Base-by-base conservation (phyloP, 2,888 invertebrate species). In the Antitype chi region DNA sequence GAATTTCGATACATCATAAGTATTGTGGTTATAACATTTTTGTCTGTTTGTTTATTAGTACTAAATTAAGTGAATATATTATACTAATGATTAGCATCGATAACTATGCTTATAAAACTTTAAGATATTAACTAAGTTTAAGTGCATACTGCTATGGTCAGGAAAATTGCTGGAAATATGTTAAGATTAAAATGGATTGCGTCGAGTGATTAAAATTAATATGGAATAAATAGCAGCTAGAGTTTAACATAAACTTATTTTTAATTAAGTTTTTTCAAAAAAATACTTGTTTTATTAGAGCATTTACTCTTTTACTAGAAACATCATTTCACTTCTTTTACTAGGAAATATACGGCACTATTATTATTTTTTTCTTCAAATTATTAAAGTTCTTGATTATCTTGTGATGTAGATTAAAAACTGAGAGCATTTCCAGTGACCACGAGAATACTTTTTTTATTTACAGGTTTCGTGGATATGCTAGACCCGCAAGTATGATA, bases 51-150 rank as follows among this genome's bases (percentile, higher is more conserved):
- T 66, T 85, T 70, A 59, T 43, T 13, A 70, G 32, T 2, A 28
- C 38, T 49, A 74, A 66, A 47, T 66, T 64, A 70, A 68, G 20
- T 49, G 62, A 55, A 60, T 52, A 49, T 68, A 68, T 55, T 68
- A 68, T 55, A 81, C 59, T 85, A 85, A 85, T 85, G 76, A 85
- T 82, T 82, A 85, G 82, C 82, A 81, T 85, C 85, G 68, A 81
- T 81, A 70, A 71, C 76, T 59, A 68, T 43, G 49, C 25, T 25
- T 71, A 53, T 1, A 71, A 32, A 80, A 77, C 72, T 53, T 76
- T 52, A 62, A n/a, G 23, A 38, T 47, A 32, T 49, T 53, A 43
- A 25, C 2, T 63, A 67, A 52, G 23, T 64, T 43, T 57, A 57
- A 47, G 62, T 78, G 57, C 32, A 53, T 64, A 60, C n/a, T 57